Evolutionary conservation across 2,113 vertebrate genomes (phyloP).

Genomic region (Crypturellus undulatus): DNA sequence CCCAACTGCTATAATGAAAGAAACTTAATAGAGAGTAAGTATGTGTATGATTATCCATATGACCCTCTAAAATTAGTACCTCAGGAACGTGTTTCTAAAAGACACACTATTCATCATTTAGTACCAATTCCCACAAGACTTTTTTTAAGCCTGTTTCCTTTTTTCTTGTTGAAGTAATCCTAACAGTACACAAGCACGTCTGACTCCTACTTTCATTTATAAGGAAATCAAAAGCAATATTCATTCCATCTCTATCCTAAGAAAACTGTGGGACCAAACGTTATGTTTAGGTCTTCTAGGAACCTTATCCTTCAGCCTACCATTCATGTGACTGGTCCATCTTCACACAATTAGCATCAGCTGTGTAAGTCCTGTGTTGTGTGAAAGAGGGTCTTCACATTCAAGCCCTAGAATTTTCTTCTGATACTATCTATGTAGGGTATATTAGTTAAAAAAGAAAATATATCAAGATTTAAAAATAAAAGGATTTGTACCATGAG

Average conservation of each 20-base stretch:
- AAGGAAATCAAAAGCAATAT: background rate
- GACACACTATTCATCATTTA: background rate
- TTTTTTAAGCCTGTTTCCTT: background rate
- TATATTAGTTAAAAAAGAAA: background rate
- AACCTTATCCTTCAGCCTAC: background rate
- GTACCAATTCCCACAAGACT: background rate
- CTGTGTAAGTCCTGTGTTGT: background rate
- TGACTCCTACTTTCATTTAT: background rate
- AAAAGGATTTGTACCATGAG: background rate
- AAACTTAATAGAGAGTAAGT: background rate
- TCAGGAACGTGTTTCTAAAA: background rate
- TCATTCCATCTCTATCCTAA: background rate
- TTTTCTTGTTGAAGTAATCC: constrained; percentile 5
- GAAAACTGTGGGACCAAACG: background rate
- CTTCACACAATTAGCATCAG: background rate
- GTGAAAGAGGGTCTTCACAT: background rate
- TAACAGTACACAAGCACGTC: background rate
- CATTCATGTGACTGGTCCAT: background rate
- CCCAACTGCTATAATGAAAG: background rate
- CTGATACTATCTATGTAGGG: background rate
- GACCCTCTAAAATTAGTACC: background rate
- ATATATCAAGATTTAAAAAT: background rate
- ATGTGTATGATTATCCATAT: background rate
- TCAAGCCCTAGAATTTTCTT: background rate
- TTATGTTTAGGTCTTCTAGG: background rate